Evolutionary conservation across 1,140 invertebrate species (phyloP).

Genomic region (Meteorus sp.): DNA sequence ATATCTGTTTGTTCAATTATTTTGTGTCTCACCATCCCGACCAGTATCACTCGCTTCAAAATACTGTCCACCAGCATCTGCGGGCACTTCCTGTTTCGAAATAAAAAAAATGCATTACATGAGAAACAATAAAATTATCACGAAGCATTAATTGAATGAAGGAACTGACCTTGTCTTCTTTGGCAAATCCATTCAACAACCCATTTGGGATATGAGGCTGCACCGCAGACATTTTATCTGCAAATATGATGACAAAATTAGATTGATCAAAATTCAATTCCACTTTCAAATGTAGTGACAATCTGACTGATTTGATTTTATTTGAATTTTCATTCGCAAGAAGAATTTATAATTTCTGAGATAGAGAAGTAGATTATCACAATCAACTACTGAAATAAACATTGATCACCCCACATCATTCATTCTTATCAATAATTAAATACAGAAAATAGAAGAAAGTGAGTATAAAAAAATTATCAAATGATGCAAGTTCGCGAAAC

Average conservation of each 20-base stretch:
- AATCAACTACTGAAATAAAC: no score
- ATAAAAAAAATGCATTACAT: slow-evolving; percentile 5
- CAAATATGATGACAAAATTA: slow-evolving; percentile 23
- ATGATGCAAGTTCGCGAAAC: no score
- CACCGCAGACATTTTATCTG: slow-evolving; percentile 47
- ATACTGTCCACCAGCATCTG: not conserved
- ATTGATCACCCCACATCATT: no score
- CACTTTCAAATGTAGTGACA: not conserved
- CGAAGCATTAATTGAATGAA: slow-evolving; percentile 6
- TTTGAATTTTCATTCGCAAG: no score
- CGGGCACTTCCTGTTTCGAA: slow-evolving; percentile 3
- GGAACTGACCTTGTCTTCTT: slow-evolving; percentile 40
- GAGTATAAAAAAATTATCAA: no score
- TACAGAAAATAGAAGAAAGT: no score
- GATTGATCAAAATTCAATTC: not conserved
- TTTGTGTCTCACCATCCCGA: slow-evolving; percentile 16
- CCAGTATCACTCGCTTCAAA: not conserved
- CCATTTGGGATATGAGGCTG: slow-evolving; percentile 41
- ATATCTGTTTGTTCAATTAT: no score
- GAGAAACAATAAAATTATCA: not conserved
- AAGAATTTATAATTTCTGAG: no score
- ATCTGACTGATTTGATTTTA: not conserved
- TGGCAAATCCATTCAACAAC: slow-evolving; percentile 39
- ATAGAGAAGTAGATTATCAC: no score
- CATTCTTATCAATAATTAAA: no score